Base-by-base conservation (phyloP, 2,113 vertebrate genomes). In the Leptosomus discolor region DNA sequence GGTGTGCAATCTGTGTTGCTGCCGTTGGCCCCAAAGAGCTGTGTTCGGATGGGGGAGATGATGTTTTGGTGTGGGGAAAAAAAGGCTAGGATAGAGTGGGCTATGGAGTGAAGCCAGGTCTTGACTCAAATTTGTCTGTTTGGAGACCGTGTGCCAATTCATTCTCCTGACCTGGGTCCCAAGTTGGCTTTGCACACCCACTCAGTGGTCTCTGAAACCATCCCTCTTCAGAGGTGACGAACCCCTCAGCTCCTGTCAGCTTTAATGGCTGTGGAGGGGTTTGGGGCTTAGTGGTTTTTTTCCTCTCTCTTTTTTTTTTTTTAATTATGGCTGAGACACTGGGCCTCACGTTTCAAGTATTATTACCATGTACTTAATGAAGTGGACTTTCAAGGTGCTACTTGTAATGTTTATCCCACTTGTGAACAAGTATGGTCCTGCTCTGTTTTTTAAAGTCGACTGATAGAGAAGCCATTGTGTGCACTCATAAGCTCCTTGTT, bases 161-260 rank as follows among this genome's bases (percentile, higher is more conserved):
- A 11, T 20, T 21, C 23, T 69, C 39, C 39, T 65, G 41, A 50
- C 2, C 46, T 41, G 61, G 6, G 20, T 68, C 45, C 45, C 30
- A 27, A n/a, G 6, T 12, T 89, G 30, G 14, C 15, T 88, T 68
- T 4, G 2, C 3, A 5, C 6, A 46, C 11, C 9, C 0, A 0
- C 12, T 21, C 6, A 2, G 9, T 39, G 50, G 12, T 41, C 43
- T 36, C 20, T 23, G 6, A 34, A 54, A 74, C 5, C 27, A 69
- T 21, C 20, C 5, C 20, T 16, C 46, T n/a, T 53, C 41, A 57
- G 68, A 69, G 22, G 12, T 11, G 12, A 37, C 43, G 27, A 82
- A 26, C 20, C 14, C 20, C 16, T 45, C 16, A 13, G 32, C 39
- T 83, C 39, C 30, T 73, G 20, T 34, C 30, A 45, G 21, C 27